A percentile compares a stretch with the other conserved stretches of the same genome.
These are phyloP conservation scores for Phalera bucephala DNA, from an alignment of 2,888 invertebrate genomes.

Conservation along the genomic window DNA sequence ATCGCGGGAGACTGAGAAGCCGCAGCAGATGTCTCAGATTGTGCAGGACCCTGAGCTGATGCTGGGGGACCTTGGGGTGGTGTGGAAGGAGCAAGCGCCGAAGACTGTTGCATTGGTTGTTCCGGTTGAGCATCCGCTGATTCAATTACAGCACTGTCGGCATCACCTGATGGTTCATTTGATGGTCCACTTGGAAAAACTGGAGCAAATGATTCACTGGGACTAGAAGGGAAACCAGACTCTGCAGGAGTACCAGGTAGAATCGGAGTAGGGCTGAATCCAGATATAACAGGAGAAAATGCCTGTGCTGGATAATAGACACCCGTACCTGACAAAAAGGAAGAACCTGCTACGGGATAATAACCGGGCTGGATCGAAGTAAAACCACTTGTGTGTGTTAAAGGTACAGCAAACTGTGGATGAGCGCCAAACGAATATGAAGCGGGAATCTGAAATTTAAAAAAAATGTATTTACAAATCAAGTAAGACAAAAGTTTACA, in stretches of 20 bases:
- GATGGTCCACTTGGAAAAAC: conserved; percentile 29
- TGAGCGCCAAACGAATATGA: conserved; percentile 46
- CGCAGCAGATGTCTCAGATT: conserved; percentile 28
- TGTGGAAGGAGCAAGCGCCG: no score
- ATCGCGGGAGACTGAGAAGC: conserved; percentile 7
- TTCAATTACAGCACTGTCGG: conserved; percentile 66
- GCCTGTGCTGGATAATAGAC: conserved; percentile 41
- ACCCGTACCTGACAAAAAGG: conserved; percentile 49
- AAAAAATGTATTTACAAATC: no score
- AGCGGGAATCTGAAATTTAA: conserved; percentile 53
- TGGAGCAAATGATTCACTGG: conserved; percentile 17
- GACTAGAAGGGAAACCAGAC: conserved; percentile 22
- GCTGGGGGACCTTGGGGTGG: conserved; percentile 5
- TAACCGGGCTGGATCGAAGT: conserved; percentile 47
- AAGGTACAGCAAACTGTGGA: conserved; percentile 55
- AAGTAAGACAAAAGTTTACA: not conserved
- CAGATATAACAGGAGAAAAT: conserved; percentile 27
- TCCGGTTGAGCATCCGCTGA: conserved; percentile 54
- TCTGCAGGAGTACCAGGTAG: conserved; percentile 31
- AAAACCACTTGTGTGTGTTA: conserved; percentile 46
- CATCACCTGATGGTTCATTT: conserved; percentile 47
- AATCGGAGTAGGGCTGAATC: conserved; percentile 8
- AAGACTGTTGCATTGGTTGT: conserved; percentile 27
- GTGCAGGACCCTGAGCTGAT: conserved; percentile 19
- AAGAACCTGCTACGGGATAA: conserved; percentile 45